Evolutionary conservation across 2,888 invertebrate genomes (phyloP).

Genomic region (Netelia fuscicornis): DNA sequence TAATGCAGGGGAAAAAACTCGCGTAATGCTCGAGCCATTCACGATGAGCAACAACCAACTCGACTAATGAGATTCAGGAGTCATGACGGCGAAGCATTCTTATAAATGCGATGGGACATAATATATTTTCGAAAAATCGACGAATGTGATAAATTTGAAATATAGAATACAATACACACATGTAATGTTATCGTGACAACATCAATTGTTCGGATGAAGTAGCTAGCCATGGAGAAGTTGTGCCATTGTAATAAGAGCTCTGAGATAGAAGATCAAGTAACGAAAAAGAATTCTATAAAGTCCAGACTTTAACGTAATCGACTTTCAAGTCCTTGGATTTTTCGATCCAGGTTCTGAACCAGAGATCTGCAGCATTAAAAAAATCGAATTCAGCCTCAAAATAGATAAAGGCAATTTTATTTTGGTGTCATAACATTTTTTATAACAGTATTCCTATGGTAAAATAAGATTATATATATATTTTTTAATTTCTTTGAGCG

Average conservation of each 20-base stretch:
- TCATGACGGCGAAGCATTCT: too few relatives aligned
- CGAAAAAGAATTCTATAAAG: slow-evolving; percentile 80
- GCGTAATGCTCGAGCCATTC: background rate
- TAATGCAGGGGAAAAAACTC: background rate
- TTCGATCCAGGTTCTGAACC: slow-evolving; percentile 85
- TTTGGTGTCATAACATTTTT: background rate
- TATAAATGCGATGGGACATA: too few relatives aligned
- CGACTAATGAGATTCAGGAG: background rate
- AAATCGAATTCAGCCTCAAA: slow-evolving; percentile 81
- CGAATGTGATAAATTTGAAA: too few relatives aligned
- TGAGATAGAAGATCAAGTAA: background rate
- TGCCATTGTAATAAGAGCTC: too few relatives aligned
- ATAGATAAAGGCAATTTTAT: slow-evolving; percentile 4
- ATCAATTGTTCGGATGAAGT: background rate
- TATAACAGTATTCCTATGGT: background rate
- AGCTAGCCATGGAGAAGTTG: background rate
- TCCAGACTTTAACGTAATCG: slow-evolving; percentile 88
- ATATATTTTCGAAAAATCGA: too few relatives aligned
- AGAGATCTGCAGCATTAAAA: slow-evolving; percentile 83
- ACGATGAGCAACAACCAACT: background rate
- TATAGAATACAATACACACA: too few relatives aligned
- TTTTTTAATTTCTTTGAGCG: background rate
- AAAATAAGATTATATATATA: background rate
- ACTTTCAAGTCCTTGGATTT: slow-evolving; percentile 86
- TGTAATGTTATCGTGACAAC: background rate